Evolutionary conservation across 35 echinoderm and acorn worm genomes (phyloP).

Genomic region (Ophioderma brevispina): DNA sequence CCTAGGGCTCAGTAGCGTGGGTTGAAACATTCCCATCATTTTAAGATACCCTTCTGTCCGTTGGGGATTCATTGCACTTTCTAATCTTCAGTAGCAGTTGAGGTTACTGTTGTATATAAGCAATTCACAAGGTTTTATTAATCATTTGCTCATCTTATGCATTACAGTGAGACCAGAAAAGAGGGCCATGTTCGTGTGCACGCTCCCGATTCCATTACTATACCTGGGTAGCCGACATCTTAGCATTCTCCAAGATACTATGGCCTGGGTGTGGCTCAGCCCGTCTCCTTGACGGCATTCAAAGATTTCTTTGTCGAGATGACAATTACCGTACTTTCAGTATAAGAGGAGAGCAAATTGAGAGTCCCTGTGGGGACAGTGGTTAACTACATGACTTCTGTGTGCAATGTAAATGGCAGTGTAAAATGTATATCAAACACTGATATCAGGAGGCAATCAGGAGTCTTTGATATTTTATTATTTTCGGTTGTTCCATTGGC

Average conservation of each 20-base stretch:
- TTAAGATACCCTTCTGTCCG: no score
- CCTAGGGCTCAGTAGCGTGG: no score
- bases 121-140: no score
- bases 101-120: no score
- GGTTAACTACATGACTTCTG: slow-evolving; percentile 85
- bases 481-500: no score
- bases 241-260: slow-evolving; percentile 68
- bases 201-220: slow-evolving; percentile 85
- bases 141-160: no score
- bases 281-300: slow-evolving; percentile 53
- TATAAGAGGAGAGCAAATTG: slow-evolving; percentile 90
- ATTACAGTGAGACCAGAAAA: slow-evolving; percentile 67
- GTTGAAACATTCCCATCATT: no score
- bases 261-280: slow-evolving; percentile 77
- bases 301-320: slow-evolving; percentile 92
- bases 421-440: no score
- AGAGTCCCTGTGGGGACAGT: slow-evolving; percentile 78
- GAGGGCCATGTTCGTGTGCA: slow-evolving; percentile 70
- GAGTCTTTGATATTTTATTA: no score
- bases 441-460: no score
- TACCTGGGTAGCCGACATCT: slow-evolving; percentile 78
- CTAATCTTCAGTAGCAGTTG: no score
- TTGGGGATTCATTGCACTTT: no score
- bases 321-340: slow-evolving; percentile 87
- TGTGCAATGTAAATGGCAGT: slow-evolving; percentile 94